Evolutionary conservation across 2,888 invertebrate species (phyloP), one percentile per base, ranked within the genome.

Genomic region (Hermaeophaga mercurialis): DNA sequence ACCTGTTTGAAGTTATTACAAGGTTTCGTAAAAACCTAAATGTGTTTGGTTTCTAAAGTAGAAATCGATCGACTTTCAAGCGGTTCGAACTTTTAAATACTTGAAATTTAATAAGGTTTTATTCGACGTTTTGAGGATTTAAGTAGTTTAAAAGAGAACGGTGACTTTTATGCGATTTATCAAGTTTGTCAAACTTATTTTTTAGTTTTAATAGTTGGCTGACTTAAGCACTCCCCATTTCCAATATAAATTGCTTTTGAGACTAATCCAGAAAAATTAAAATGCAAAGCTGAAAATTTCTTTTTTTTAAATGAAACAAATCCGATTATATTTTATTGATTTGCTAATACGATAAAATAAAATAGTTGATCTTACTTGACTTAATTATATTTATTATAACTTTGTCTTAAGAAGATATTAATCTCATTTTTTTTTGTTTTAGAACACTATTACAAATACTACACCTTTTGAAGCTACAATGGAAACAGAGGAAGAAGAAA

Each of bases 401-500:
- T n/a, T n/a, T n/a, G n/a, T n/a, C n/a, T n/a, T n/a, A n/a, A n/a
- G n/a, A n/a, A n/a, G n/a, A n/a, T n/a, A n/a, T n/a, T n/a, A n/a
- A n/a, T 28, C 6, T 26, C 1, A 36, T 38, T 24, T 18, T 22
- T 14, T 48, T 36, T 45, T 38, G n/a, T 54, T 43, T 31, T 48
- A 48, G 53, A 54, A 31, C 14, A 17, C 12, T 14, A 18, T 11
- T 33, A 24, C 44, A 11, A 17, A 26, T 24, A 48, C 44, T n/a
- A 1, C 14, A 5, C 43, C 24, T 17, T 7, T 12, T 41, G 36
- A 45, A 39, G 9, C n/a, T 33, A 59, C 38, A 48, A 68, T 68
- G 68, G 68, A 68, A 50, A 38, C 62, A 22, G 65, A 66, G 44
- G 68, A 68, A 45, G 66, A 66, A 28, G 68, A 67, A 47, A 64